Percentiles rank a stretch among this genome's conserved stretches.
phyloP scores from a whole-genome alignment of 2,888 invertebrate species.

The Dasysyrphus albostriatus region DNA sequence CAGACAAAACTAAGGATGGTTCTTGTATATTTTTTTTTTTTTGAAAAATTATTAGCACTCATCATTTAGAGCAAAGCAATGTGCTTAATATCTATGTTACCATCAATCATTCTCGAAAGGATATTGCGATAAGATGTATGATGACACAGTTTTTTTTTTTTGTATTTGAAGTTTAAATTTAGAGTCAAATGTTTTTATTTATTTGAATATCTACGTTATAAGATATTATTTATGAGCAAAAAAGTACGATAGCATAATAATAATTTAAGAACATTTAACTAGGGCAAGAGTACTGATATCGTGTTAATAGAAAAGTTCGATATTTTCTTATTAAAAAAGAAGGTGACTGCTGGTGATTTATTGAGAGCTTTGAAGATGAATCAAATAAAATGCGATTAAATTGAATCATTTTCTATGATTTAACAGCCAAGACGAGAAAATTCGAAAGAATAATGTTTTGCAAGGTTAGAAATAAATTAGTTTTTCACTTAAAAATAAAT shows the following conservation, averaged over 20 bases:
- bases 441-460: not conserved
- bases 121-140: constrained; percentile 55
- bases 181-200: constrained; percentile 22
- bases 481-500: too few species aligned
- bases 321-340: not conserved
- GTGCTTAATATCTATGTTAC: constrained; percentile 35
- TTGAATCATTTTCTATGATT: not conserved
- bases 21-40: not conserved
- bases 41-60: not conserved
- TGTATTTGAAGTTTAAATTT: constrained; percentile 48
- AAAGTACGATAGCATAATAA: not conserved
- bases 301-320: not conserved
- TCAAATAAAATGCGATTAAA: not conserved
- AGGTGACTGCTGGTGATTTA: not conserved
- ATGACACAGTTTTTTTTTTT: constrained; percentile 25
- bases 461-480: not conserved
- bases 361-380: not conserved
- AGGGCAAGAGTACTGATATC: not conserved
- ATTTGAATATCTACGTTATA: not conserved
- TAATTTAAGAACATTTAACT: constrained; percentile 8
- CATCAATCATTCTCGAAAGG: constrained; percentile 60
- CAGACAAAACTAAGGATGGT: not conserved
- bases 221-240: constrained; percentile 1
- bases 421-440: not conserved
- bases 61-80: constrained; percentile 29